Evolutionary conservation across 2,888 invertebrate genomes (phyloP).

Genomic region (Drosophila nr. perissopoda): DNA sequence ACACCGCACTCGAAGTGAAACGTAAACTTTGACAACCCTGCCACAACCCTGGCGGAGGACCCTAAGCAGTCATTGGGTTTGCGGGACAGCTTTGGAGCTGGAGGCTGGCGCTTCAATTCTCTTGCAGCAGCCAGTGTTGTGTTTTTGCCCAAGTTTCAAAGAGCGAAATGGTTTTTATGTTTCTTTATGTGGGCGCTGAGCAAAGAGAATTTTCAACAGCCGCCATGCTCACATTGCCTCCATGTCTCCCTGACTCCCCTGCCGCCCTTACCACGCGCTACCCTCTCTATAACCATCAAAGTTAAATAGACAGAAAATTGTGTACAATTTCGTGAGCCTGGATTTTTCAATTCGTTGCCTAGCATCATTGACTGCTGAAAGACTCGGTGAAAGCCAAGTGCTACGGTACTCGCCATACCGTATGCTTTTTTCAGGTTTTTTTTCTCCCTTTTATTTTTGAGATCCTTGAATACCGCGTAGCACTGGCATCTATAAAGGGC

Average conservation of each 20-base stretch:
- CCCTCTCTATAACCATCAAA: slow-evolving; percentile 59
- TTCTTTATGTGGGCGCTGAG: slow-evolving; percentile 73
- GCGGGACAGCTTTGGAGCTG: neutral
- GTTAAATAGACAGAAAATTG: slow-evolving; percentile 83
- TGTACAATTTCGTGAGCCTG: slow-evolving; percentile 79
- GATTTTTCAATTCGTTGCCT: slow-evolving; percentile 80
- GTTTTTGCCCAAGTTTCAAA: slow-evolving; percentile 65
- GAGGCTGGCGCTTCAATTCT: slow-evolving; percentile 42
- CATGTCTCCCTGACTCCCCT: neutral
- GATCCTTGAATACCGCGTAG: slow-evolving; percentile 43
- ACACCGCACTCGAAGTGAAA: slow-evolving; percentile 75
- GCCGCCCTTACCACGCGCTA: neutral
- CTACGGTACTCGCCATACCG: slow-evolving; percentile 20
- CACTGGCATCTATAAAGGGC: slow-evolving; percentile 35
- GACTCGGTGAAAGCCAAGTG: slow-evolving; percentile 51
- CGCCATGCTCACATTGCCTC: slow-evolving; percentile 36
- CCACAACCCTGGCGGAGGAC: slow-evolving; percentile 21
- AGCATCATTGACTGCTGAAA: slow-evolving; percentile 77
- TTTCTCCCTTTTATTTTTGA: slow-evolving; percentile 18
- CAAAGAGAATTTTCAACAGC: slow-evolving; percentile 63
- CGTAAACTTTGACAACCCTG: slow-evolving; percentile 79
- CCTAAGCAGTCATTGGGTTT: slow-evolving; percentile 9
- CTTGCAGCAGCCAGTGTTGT: slow-evolving; percentile 45
- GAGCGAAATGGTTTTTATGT: slow-evolving; percentile 78
- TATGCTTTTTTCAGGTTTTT: slow-evolving; percentile 20